Conservation (phyloP, 2,113 vertebrate genomes). For the Pandion haliaetus region DNA sequence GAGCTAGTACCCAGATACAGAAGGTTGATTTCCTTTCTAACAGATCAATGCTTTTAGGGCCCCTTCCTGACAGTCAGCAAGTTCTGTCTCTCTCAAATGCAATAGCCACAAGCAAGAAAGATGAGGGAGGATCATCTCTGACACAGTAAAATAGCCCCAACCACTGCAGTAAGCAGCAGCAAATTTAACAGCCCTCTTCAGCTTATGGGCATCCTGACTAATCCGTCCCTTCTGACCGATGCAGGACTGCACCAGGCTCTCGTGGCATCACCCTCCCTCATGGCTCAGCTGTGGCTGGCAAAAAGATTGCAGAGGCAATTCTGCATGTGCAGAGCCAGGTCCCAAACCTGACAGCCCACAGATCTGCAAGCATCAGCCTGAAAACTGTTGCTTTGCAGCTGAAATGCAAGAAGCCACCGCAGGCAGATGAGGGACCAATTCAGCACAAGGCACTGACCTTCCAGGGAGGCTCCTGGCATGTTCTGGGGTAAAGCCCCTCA, state of each 20-base stretch:
- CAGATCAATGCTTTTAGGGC: neutral
- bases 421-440: neutral
- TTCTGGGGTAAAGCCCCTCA: neutral
- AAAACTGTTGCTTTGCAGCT: conserved; percentile 16
- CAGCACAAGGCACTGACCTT: neutral
- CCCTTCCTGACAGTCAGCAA: neutral
- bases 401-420: conserved; percentile 26
- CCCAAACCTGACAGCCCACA: neutral
- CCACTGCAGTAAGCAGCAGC: neutral
- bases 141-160: neutral
- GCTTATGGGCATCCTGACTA: neutral
- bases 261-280: neutral
- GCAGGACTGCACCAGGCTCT: neutral
- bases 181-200: neutral
- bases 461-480: neutral
- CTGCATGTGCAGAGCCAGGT: neutral
- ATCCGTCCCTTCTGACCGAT: neutral
- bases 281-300: neutral
- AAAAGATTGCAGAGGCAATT: neutral
- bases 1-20: neutral
- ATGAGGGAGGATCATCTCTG: neutral
- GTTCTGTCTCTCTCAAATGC: neutral
- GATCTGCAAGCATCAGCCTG: neutral
- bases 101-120: neutral
- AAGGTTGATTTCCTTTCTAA: neutral